These are phyloP conservation scores for Syritta pipiens DNA, from an alignment of 2,888 invertebrate genomes.

Conservation along the genomic window DNA sequence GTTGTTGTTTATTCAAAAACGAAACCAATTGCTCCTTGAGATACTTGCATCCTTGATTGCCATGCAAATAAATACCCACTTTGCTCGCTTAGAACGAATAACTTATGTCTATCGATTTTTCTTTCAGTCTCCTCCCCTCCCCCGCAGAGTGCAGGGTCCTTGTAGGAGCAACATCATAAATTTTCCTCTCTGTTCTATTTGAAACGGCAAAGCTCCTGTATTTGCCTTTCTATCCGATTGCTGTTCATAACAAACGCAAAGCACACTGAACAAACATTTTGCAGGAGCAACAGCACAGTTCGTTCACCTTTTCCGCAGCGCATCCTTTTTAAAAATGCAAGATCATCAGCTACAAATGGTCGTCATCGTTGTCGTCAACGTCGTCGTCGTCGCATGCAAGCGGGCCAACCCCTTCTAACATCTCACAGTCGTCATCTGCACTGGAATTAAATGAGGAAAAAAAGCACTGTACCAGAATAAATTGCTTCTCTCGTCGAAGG, in stretches of 20 bases:
- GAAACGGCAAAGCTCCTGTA: constrained; percentile 35
- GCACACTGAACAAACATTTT: constrained; percentile 53
- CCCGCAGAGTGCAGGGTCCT: not conserved
- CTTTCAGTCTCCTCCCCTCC: not conserved
- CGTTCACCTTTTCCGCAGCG: constrained; percentile 50
- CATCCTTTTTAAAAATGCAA: constrained; percentile 49
- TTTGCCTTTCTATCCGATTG: constrained; percentile 63
- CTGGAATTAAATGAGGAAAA: constrained; percentile 8
- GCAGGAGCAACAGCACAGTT: constrained; percentile 41
- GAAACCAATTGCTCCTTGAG: not conserved
- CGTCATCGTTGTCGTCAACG: not conserved
- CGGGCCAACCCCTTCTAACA: too few species aligned
- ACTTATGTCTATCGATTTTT: constrained; percentile 50
- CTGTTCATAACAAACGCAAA: constrained; percentile 47
- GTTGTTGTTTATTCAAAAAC: not conserved
- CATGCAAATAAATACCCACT: constrained; percentile 48
- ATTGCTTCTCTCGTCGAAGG: constrained; percentile 38
- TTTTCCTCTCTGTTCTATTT: constrained; percentile 25
- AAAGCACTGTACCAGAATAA: constrained; percentile 27
- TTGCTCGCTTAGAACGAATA: constrained; percentile 27
- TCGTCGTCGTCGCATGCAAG: too few species aligned
- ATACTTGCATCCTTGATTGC: constrained; percentile 20
- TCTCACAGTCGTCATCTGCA: constrained; percentile 54
- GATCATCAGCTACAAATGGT: constrained; percentile 23
- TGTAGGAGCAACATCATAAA: constrained; percentile 29